A percentile compares a stretch with the other conserved stretches of the same genome.
Conservation (phyloP, 2,797 vertebrate species). For the Gambelia wislizenii region DNA sequence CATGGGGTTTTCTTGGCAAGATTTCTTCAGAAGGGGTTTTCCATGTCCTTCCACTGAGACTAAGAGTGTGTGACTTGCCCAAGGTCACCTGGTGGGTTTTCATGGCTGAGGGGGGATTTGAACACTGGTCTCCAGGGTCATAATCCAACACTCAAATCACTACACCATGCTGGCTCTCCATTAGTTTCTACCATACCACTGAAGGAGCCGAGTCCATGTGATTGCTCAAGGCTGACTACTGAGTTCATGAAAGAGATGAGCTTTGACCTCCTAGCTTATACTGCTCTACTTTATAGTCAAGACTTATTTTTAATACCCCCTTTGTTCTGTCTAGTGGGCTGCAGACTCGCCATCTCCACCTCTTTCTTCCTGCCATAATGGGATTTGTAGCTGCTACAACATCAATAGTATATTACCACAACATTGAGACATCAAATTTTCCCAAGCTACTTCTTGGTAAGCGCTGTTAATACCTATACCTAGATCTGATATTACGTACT, state of each 20-base stretch:
- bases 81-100: too few species aligned
- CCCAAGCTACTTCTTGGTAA: slow-evolving; percentile 95
- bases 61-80: too few species aligned
- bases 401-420: slow-evolving; percentile 98
- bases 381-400: slow-evolving; percentile 96
- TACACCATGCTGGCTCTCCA: too few species aligned
- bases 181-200: too few species aligned
- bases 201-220: neutral
- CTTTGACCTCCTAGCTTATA: neutral
- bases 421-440: slow-evolving; percentile 99
- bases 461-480: slow-evolving; percentile 34
- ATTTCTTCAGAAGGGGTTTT: too few species aligned
- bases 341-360: slow-evolving; percentile 88
- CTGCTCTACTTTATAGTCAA: neutral
- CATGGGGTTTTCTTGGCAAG: too few species aligned
- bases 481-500: neutral
- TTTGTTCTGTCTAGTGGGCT: slow-evolving; percentile 78
- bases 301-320: neutral
- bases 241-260: neutral
- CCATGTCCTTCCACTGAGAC: too few species aligned
- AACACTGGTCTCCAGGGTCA: too few species aligned
- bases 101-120: too few species aligned
- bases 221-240: neutral
- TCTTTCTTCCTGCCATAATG: slow-evolving; percentile 96
- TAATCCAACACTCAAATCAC: too few species aligned